Evolutionary conservation across 1,140 invertebrate genomes (phyloP), one percentile per base, ranked within the genome.

Genomic region (Polypedilum vanderplanki): DNA sequence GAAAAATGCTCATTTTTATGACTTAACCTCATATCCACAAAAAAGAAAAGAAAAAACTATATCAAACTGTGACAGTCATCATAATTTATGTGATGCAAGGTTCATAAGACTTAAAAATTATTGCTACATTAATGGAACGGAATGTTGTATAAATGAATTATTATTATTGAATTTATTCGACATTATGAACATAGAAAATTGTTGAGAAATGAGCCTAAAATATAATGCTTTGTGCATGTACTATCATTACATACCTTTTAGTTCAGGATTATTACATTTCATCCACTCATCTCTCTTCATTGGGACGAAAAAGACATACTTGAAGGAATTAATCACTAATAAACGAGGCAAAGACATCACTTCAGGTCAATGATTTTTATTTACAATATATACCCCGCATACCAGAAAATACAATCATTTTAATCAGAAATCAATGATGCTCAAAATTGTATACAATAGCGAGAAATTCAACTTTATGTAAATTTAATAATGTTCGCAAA

Each of bases 1-100:
- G 46, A 57, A 57, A 57, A 57, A 57, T 57, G 46, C 46, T 57
- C n/a, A 57, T 57, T 57, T 57, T 57, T 57, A 57, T 57, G n/a
- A n/a, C 46, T 57, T 57, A 57, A 57, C 46, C 46, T 57, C 46
- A 57, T 57, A 57, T 57, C 46, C 46, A 57, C 12, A 46, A 46
- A 46, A 33, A 33, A 33, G 24, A 33, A 33, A 33, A 33, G 24
- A 33, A 46, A 15, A 46, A 57, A 57, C 46, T 57, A 57, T 57
- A 57, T 57, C 46, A n/a, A 57, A 33, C 10, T 57, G 46, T 57
- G 46, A 57, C 46, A 57, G 46, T 57, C 46, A 57, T 57, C 46
- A 57, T 57, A 57, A 57, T 57, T 57, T 57, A 57, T 57, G n/a
- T 57, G 46, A 57, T 57, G 46, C n/a, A 57, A 9, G 46, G 46